phyloP scores from a whole-genome alignment of 2,797 vertebrate species.

The Apodemus agrarius region DNA sequence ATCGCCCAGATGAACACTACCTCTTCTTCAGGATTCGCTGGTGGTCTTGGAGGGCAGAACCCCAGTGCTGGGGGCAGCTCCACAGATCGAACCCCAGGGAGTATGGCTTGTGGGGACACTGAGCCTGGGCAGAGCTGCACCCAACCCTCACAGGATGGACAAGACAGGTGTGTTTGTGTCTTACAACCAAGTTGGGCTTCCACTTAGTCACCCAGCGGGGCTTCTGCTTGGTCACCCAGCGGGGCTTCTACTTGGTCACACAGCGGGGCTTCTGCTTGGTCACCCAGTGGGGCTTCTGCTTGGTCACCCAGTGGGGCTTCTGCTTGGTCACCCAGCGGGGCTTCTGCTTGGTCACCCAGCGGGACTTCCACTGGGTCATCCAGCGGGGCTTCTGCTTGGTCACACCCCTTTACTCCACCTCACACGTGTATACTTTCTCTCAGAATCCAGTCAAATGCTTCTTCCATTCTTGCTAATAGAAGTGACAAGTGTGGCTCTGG shows the following conservation, averaged over 20 bases:
- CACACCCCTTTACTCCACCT: not conserved
- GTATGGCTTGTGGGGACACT: slow-evolving; percentile 83
- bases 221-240: not conserved
- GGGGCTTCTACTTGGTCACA: not conserved
- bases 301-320: accelerated
- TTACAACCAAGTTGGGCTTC: accelerated
- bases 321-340: accelerated
- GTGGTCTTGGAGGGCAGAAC: slow-evolving; percentile 86
- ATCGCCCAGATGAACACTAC: slow-evolving; percentile 83
- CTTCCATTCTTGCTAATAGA: not conserved
- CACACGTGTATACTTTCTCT: not conserved
- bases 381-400: accelerated
- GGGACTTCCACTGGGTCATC: not conserved
- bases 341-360: too few species aligned
- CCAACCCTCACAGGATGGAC: slow-evolving; percentile 86
- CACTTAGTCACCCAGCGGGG: accelerated
- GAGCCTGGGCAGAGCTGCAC: slow-evolving; percentile 87
- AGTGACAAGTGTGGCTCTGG: not conserved
- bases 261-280: accelerated
- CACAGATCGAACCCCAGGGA: slow-evolving; percentile 87
- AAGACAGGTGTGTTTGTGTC: slow-evolving; percentile 86
- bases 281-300: accelerated
- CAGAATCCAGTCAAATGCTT: not conserved
- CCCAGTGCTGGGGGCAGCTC: slow-evolving; percentile 72
- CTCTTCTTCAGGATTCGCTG: slow-evolving; percentile 87